A percentile compares a stretch with the other conserved stretches of the same genome.
These are phyloP conservation scores for Triplophysa tibetana DNA, from an alignment of 2,113 vertebrate genomes.

Conservation along the genomic window DNA sequence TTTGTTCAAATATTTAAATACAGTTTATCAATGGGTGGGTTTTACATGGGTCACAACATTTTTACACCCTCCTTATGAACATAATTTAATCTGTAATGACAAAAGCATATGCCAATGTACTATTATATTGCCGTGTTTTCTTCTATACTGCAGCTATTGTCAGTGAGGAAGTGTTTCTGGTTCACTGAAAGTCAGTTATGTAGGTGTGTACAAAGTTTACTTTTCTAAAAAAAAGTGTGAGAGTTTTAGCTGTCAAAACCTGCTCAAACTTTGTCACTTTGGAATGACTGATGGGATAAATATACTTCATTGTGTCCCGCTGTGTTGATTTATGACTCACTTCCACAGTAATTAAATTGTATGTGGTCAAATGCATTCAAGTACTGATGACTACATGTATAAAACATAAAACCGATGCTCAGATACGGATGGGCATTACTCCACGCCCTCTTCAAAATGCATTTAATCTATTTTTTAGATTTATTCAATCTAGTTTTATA, in stretches of 20 bases:
- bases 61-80: no score
- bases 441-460: constrained; percentile 14
- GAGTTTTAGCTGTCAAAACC: constrained; percentile 52
- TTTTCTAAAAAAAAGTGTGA: constrained; percentile 32
- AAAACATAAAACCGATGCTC: constrained; percentile 44
- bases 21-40: no score
- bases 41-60: no score
- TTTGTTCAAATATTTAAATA: no score
- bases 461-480: background rate
- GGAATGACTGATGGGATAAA: constrained; percentile 8
- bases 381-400: constrained; percentile 40
- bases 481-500: background rate
- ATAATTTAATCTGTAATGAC: no score
- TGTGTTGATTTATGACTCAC: constrained; percentile 26
- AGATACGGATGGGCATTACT: constrained; percentile 45
- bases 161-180: constrained; percentile 49
- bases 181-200: constrained; percentile 50
- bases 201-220: constrained; percentile 49
- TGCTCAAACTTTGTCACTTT: constrained; percentile 36
- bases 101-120: background rate
- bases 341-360: constrained; percentile 41
- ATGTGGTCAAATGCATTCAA: constrained; percentile 46
- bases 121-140: background rate
- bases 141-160: constrained; percentile 14
- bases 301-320: constrained; percentile 23